A percentile compares a stretch with the other conserved stretches of the same genome.
phyloP scores from a whole-genome alignment of 1,140 invertebrate genomes.

The Hetaerina americana region DNA sequence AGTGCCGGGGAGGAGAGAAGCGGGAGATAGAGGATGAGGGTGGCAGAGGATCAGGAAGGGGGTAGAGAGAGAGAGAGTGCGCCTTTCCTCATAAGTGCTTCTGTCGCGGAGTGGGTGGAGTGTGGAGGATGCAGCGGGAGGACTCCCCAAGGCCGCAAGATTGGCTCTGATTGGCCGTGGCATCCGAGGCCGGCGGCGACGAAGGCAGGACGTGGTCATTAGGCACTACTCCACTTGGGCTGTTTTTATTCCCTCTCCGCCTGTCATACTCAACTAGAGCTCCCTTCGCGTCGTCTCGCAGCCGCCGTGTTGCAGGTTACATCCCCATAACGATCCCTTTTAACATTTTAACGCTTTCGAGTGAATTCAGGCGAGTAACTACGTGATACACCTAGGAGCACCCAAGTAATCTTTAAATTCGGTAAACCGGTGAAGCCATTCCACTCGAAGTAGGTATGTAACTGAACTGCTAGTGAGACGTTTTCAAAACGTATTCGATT shows the following conservation, averaged over 20 bases:
- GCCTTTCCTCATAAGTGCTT: neutral
- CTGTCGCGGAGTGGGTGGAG: neutral
- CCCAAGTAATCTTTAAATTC: too few species aligned
- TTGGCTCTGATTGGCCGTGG: neutral
- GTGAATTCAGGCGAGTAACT: too few species aligned
- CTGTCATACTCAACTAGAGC: neutral
- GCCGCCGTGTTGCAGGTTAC: too few species aligned
- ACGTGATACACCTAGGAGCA: too few species aligned
- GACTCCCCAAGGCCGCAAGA: neutral
- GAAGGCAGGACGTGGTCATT: neutral
- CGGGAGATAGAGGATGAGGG: too few species aligned
- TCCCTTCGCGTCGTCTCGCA: neutral
- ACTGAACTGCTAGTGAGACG: too few species aligned
- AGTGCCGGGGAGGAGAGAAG: too few species aligned
- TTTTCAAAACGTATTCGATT: too few species aligned
- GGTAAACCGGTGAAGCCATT: too few species aligned
- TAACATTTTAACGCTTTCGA: too few species aligned
- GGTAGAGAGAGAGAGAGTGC: neutral
- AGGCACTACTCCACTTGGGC: neutral
- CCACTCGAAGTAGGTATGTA: too few species aligned
- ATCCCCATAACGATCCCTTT: too few species aligned
- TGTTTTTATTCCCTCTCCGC: neutral
- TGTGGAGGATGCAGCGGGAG: neutral
- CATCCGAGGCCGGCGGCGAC: neutral
- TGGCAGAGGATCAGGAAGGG: neutral